These are phyloP conservation scores for Sesamia inferens DNA, from an alignment of 2,888 invertebrate genomes.

Conservation along the genomic window DNA sequence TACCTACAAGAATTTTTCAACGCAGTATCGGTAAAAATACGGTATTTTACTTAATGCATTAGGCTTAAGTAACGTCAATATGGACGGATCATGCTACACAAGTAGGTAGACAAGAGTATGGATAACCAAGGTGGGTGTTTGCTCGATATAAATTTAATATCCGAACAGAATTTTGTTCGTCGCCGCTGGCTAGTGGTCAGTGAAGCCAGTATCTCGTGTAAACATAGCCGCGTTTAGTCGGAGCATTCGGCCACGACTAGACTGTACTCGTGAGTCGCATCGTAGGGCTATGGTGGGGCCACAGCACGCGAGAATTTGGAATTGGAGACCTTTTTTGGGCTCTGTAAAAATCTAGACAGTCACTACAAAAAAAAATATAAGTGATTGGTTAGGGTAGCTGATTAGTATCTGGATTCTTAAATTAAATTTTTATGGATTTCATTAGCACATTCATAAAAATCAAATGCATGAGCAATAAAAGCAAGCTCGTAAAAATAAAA, in stretches of 20 bases:
- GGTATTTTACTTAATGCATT: slow-evolving; percentile 25
- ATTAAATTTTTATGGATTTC: too few species aligned
- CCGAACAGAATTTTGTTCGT: slow-evolving; percentile 75
- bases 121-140: slow-evolving; percentile 54
- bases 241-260: slow-evolving; percentile 65
- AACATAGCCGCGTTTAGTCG: slow-evolving; percentile 79
- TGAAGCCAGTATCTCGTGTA: slow-evolving; percentile 73
- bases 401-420: background rate
- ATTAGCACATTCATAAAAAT: too few species aligned
- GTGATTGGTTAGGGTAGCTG: accelerated
- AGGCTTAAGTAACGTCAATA: background rate
- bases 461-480: too few species aligned
- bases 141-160: slow-evolving; percentile 79
- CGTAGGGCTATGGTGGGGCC: slow-evolving; percentile 64
- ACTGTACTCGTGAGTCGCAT: slow-evolving; percentile 65
- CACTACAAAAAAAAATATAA: background rate
- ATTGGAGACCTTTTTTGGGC: slow-evolving; percentile 15
- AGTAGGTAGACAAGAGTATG: slow-evolving; percentile 3
- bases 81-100: slow-evolving; percentile 33
- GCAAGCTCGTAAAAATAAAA: too few species aligned
- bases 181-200: slow-evolving; percentile 78
- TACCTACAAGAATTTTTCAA: background rate
- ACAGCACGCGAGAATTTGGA: slow-evolving; percentile 47
- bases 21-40: slow-evolving; percentile 18
- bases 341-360: background rate